Base-by-base conservation (phyloP, 2,113 vertebrate genomes). In the Lophotis ruficrista region DNA sequence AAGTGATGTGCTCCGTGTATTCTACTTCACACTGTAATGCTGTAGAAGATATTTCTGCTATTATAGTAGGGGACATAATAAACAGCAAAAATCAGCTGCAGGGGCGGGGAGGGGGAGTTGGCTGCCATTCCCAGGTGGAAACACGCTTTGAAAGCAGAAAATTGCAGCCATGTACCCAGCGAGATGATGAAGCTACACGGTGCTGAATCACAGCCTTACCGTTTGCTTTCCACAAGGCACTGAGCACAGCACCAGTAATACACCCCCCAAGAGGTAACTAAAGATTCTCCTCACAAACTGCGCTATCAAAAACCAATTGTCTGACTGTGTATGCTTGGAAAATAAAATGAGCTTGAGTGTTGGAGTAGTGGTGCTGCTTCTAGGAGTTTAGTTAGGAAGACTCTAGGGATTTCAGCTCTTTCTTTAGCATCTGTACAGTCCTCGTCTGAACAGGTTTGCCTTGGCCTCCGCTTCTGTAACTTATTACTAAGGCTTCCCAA, bases 401-500 rank as follows among this genome's bases (percentile, higher is more conserved):
- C 82, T 89, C 84, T 7, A 73, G 95, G 76, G 95, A 95, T 25
- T 64, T 50, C 43, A 79, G 66, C 64, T 73, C 48, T 84, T 96
- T 89, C 93, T 93, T 95, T 73, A 89, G 86, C 87, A 73, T 82
- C 66, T 93, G 84, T 94, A 35, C 37, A 90, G 69, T 85, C 79
- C 77, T 96, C 84, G 84, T 91, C 92, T 93, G 66, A 96, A 87
- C 64, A 93, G 82, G 78, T 94, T 98, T 97, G 72, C 38, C 43
- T 56, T 94, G 77, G 92, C 73, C 84, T 97, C 47, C 0, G n/a
- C 87, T 83, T 96, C 41, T 20, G 58, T 90, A 85, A 90, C 81
- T 96, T 96, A 82, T 93, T 97, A 93, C 83, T 96, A 90, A 97
- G 83, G 89, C 91, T 98, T 98, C 79, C 96, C 96, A 97, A 98